phyloP scores from a whole-genome alignment of 2,113 vertebrate species.

The Thinocorus orbignyianus region DNA sequence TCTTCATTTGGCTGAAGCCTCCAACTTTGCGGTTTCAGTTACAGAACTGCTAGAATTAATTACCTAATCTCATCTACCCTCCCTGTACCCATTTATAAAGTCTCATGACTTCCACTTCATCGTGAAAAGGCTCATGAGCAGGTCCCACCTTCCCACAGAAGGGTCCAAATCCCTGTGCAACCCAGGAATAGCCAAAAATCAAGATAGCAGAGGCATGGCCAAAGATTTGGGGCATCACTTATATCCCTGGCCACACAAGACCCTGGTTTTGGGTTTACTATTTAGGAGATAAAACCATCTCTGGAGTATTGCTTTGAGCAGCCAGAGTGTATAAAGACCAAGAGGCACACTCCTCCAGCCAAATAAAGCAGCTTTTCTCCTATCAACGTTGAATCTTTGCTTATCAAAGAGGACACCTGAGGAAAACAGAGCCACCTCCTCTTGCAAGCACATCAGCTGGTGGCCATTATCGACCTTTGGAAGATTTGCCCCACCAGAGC shows the following conservation, averaged over 20 bases:
- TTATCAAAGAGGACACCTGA: not conserved
- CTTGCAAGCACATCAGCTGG: not conserved
- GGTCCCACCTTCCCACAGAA: not conserved
- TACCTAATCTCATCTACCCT: not conserved
- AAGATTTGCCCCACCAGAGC: not conserved
- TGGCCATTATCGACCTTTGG: not conserved
- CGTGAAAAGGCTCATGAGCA: not conserved
- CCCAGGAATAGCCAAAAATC: not conserved
- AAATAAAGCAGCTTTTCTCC: not conserved
- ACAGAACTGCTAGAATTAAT: constrained; percentile 5
- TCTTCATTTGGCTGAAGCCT: not conserved
- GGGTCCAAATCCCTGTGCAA: not conserved
- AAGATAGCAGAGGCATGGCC: not conserved
- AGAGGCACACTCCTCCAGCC: not conserved
- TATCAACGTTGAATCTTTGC: not conserved
- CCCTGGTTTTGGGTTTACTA: too few relatives aligned
- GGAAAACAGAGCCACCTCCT: not conserved
- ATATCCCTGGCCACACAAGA: not conserved
- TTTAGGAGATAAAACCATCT: not conserved
- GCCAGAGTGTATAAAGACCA: not conserved
- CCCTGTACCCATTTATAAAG: not conserved
- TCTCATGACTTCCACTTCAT: not conserved
- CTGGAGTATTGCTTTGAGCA: not conserved
- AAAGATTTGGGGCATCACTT: not conserved
- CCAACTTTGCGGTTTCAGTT: not conserved